Percentiles rank a stretch among this genome's conserved stretches.
Conservation (phyloP, 2,113 vertebrate genomes). For the Zosterops japonicus region DNA sequence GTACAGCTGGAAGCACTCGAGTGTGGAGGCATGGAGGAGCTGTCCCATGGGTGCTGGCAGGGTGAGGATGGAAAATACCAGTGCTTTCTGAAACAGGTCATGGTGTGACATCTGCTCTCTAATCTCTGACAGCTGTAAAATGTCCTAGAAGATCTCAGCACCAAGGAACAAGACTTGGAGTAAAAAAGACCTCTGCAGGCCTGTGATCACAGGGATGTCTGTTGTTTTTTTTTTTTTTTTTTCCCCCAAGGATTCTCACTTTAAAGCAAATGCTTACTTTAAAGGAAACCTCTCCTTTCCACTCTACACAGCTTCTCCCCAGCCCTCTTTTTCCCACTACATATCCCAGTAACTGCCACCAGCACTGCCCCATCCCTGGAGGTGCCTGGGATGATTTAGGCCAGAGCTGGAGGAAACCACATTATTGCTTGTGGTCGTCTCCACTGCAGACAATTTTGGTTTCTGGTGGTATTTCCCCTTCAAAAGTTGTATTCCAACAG, state of each 20-base stretch:
- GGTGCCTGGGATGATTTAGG: neutral
- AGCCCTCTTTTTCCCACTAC: neutral
- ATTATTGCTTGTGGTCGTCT: neutral
- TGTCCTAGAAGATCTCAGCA: neutral
- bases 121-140: neutral
- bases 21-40: neutral
- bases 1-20: neutral
- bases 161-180: neutral
- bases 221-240: neutral
- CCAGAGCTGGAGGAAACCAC: neutral
- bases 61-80: neutral
- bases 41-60: neutral
- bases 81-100: neutral
- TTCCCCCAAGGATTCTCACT: neutral
- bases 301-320: neutral
- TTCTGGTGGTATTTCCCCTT: neutral
- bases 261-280: neutral
- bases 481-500: neutral
- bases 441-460: neutral
- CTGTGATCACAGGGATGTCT: neutral
- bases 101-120: neutral
- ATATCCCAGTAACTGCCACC: neutral
- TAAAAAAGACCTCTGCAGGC: neutral
- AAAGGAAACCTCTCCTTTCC: neutral
- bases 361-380: neutral